Evolutionary conservation across 2,797 vertebrate genomes (phyloP), one percentile per base, ranked within the genome.

Genomic region (Aeoliscus strigatus): DNA sequence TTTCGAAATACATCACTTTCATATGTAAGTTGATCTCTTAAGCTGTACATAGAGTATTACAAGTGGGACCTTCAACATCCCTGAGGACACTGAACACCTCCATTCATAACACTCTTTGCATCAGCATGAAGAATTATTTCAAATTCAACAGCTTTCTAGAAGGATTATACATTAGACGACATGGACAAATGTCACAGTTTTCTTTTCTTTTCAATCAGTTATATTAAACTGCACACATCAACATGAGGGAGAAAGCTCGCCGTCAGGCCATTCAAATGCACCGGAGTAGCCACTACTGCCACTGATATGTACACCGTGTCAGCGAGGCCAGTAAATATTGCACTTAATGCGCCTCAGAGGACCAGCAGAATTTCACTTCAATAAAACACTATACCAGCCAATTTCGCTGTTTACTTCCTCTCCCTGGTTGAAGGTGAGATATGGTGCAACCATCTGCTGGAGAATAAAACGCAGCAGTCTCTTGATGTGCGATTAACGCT

Each of bases 161-260:
- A 47, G 57, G 44, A 61, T 66, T 73, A 77, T 64, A 51, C 33
- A 66, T 70, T 78, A 66, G 6, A 17, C 35, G 47, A 15, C 36
- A 37, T 68, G 40, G 27, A 38, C 12, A 51, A 54, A 60, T 39
- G 53, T 51, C 14, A 51, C 51, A 52, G 50, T 45, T 73, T 66
- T 73, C 18, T 51, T n/a, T n/a, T n/a, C n/a, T n/a, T n/a, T n/a
- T n/a, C 29, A 32, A 34, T 45, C 46, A 6, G 7, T 54, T 29
- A 36, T 52, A 45, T 52, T 45, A 59, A 66, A 55, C 48, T 13
- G 27, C 34, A 33, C 39, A 48, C 52, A 37, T 39, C 38, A 27
- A 38, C 30, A 40, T 26, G 18, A 33, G 34, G 27, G 55, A 16
- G 37, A 36, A 24, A 25, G 10, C 8, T 24, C n/a, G 18, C 9